These are phyloP conservation scores for Drosophila miranda DNA, from an alignment of 1,140 invertebrate species.

Conservation along the genomic window DNA sequence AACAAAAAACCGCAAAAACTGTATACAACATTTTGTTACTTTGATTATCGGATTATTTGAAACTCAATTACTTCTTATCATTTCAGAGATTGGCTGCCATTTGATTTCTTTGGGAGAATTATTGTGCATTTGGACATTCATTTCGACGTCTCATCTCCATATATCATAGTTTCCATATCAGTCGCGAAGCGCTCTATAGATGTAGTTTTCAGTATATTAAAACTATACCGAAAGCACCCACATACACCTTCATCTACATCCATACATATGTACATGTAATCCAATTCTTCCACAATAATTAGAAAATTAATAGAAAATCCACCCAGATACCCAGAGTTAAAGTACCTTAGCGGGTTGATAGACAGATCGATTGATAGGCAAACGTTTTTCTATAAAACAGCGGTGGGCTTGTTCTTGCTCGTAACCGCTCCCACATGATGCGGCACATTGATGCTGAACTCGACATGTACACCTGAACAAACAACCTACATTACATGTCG, in stretches of 20 bases:
- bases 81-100: constrained; percentile 54
- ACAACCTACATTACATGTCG: no score
- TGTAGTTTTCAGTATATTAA: neutral
- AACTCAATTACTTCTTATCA: constrained; percentile 30
- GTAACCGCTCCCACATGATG: no score
- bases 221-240: neutral
- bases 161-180: constrained; percentile 21
- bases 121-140: constrained; percentile 36
- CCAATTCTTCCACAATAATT: no score
- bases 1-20: constrained; percentile 36
- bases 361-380: no score
- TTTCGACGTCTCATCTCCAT: constrained; percentile 23
- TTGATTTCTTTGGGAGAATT: constrained; percentile 41
- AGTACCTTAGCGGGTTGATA: no score
- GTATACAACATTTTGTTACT: constrained; percentile 36
- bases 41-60: constrained; percentile 29
- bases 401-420: no score
- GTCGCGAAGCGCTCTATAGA: constrained; percentile 6
- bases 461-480: no score
- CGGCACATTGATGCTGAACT: no score
- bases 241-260: neutral
- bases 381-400: no score
- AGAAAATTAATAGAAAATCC: no score
- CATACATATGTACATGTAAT: no score
- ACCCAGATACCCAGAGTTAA: no score